Conservation (phyloP, 2,113 vertebrate species). For the Geothlypis trichas region DNA sequence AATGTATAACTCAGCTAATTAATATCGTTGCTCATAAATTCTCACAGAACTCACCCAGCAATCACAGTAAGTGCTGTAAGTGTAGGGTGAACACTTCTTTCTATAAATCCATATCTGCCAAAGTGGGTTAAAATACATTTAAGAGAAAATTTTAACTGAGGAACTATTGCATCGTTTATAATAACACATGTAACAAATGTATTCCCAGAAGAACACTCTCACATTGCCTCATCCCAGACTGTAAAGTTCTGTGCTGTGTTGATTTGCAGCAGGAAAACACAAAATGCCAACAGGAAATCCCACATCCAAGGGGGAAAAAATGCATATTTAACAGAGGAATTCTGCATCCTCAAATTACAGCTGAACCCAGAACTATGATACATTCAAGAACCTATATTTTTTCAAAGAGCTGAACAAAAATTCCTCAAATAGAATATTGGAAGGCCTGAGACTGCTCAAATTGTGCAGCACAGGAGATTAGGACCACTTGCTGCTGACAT, state of each 20-base stretch:
- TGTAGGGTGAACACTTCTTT: not conserved
- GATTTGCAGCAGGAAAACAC: not conserved
- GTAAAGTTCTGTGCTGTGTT: not conserved
- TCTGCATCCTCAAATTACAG: not conserved
- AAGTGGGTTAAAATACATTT: not conserved
- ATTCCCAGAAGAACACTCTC: not conserved
- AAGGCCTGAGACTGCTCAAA: not conserved
- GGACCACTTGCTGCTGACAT: not conserved
- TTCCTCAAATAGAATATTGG: not conserved
- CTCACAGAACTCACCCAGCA: not conserved
- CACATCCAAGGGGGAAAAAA: not conserved
- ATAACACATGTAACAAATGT: not conserved
- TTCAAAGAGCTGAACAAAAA: not conserved
- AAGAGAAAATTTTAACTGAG: not conserved
- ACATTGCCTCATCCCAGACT: not conserved
- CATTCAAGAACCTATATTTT: not conserved
- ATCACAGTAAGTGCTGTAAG: slow-evolving; percentile 41
- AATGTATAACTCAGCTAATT: slow-evolving; percentile 34
- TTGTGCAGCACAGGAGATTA: not conserved
- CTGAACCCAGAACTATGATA: not conserved
- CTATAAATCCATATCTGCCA: not conserved
- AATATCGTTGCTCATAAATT: not conserved
- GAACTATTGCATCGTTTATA: not conserved
- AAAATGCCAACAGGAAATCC: not conserved
- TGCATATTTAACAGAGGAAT: not conserved